phyloP scores from a whole-genome alignment of 2,113 vertebrate species.

The Erinaceus europaeus region DNA sequence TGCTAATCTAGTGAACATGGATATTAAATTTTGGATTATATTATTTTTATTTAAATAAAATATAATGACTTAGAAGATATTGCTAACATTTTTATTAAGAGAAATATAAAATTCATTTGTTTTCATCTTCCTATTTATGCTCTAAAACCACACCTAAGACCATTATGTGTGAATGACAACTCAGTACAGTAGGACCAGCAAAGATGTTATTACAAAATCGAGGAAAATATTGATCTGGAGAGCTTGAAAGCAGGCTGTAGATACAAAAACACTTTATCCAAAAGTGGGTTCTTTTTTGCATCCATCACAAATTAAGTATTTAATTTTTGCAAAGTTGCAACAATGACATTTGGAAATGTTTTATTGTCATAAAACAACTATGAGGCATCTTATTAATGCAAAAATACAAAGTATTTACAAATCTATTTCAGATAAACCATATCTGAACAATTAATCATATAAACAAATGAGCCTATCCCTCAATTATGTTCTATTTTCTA shows the following conservation, averaged over 20 bases:
- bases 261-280: neutral
- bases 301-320: neutral
- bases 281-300: neutral
- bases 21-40: neutral
- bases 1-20: neutral
- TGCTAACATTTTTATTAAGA: neutral
- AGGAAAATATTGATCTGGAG: neutral
- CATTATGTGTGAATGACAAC: too few relatives aligned
- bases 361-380: neutral
- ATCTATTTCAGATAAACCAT: neutral
- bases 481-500: neutral
- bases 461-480: neutral
- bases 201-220: neutral
- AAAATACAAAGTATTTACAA: neutral
- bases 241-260: neutral
- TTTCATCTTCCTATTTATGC: neutral
- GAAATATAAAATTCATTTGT: neutral
- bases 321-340: neutral
- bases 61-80: neutral
- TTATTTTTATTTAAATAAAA: neutral
- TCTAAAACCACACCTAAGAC: neutral
- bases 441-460: neutral
- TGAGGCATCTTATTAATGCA: neutral
- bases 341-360: neutral
- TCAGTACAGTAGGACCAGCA: neutral